Conservation (phyloP, 2,888 invertebrate species). For the Graphium colonna region DNA sequence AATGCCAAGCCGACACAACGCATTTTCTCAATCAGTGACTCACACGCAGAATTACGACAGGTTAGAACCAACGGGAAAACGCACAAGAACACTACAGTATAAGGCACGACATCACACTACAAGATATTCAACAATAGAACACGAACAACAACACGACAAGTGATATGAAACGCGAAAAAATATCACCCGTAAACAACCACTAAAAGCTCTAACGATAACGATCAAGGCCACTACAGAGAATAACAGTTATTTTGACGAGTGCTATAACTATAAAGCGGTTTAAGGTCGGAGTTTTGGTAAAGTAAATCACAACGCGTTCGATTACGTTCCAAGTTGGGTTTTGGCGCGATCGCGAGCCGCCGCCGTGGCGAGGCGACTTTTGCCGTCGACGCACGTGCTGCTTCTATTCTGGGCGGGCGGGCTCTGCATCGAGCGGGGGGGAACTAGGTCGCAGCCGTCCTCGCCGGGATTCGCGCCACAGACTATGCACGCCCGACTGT, state of each 20-base stretch:
- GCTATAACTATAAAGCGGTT: slow-evolving; percentile 19
- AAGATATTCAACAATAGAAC: slow-evolving; percentile 56
- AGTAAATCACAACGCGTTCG: slow-evolving; percentile 31
- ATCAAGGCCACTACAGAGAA: slow-evolving; percentile 68
- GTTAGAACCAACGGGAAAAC: slow-evolving; percentile 25
- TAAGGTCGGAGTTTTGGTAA: slow-evolving; percentile 17
- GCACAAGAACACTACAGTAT: slow-evolving; percentile 34
- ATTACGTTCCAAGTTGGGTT: slow-evolving; percentile 28
- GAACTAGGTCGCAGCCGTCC: slow-evolving; percentile 56
- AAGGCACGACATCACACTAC: slow-evolving; percentile 47
- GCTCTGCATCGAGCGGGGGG: slow-evolving; percentile 61
- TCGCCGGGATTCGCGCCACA: slow-evolving; percentile 31
- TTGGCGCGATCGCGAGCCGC: slow-evolving; percentile 27
- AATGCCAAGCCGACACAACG: slow-evolving; percentile 49
- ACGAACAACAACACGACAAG: slow-evolving; percentile 9
- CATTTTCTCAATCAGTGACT: slow-evolving; percentile 54
- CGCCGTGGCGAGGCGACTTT: slow-evolving; percentile 48
- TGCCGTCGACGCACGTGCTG: slow-evolving; percentile 74
- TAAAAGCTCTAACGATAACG: slow-evolving; percentile 40
- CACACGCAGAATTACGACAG: slow-evolving; percentile 41
- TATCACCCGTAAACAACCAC: slow-evolving; percentile 27
- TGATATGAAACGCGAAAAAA: slow-evolving; percentile 12
- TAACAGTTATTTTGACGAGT: too few relatives aligned
- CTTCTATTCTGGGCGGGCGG: slow-evolving; percentile 74
- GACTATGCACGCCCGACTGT: slow-evolving; percentile 24